phyloP scores from a whole-genome alignment of 2,888 invertebrate genomes.

The Chymomyza fuscimana region DNA sequence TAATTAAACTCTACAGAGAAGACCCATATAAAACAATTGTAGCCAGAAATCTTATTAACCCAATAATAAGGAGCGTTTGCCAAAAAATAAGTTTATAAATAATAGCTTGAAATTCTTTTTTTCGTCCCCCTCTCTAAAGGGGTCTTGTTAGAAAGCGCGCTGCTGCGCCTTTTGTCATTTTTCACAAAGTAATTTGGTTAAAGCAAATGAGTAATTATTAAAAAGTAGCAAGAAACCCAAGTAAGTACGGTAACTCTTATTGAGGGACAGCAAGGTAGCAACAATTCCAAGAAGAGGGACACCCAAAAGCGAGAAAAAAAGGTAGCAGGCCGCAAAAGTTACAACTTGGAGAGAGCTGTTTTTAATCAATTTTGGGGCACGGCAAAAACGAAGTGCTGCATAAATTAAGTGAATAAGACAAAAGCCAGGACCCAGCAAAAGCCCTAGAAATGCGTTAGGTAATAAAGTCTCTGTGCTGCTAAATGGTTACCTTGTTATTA shows the following conservation, averaged over 20 bases:
- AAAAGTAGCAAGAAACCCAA: slow-evolving; percentile 28
- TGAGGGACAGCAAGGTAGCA: slow-evolving; percentile 12
- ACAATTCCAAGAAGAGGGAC: slow-evolving; percentile 4
- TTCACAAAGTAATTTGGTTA: slow-evolving; percentile 62
- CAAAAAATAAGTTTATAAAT: background rate
- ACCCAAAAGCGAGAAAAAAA: slow-evolving; percentile 21
- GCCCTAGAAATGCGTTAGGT: background rate
- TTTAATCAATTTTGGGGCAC: slow-evolving; percentile 36
- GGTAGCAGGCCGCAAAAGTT: slow-evolving; percentile 28
- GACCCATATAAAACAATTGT: slow-evolving; percentile 3
- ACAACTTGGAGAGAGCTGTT: slow-evolving; percentile 13
- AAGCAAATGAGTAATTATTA: slow-evolving; percentile 67
- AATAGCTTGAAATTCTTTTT: background rate
- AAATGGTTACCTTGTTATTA: slow-evolving; percentile 1
- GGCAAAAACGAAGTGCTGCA: slow-evolving; percentile 15
- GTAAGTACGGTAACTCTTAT: background rate
- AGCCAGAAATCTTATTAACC: slow-evolving; percentile 7
- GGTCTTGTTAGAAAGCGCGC: background rate
- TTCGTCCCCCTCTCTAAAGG: too few species aligned
- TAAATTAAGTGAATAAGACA: slow-evolving; percentile 8
- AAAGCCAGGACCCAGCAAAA: background rate
- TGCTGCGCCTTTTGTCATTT: slow-evolving; percentile 33
- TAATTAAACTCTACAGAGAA: slow-evolving; percentile 37
- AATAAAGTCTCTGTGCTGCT: background rate
- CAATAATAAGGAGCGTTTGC: background rate